Evolutionary conservation across 2,888 invertebrate genomes (phyloP), one percentile per base, ranked within the genome.

Genomic region (Hecatera dysodea): DNA sequence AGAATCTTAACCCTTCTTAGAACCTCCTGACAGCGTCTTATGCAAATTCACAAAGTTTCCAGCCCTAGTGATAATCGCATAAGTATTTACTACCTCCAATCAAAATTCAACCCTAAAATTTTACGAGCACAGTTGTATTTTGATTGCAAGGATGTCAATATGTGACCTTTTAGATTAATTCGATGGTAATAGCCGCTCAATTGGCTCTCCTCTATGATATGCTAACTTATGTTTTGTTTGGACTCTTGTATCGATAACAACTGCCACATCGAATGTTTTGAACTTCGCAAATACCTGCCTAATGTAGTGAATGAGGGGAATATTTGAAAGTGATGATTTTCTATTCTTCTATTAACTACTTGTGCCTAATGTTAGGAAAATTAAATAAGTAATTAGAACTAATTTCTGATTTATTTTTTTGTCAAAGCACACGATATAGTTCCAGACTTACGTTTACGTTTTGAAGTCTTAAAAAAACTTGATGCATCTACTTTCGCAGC

Each of bases 1-100:
- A 94, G 95, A 80, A 93, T 93, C 93, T 91, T 90, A 95, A 95
- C 95, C 95, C 95, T 95, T 96, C 94, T 89, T 89, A 92, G 91
- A 88, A 89, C 87, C 92, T 84, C 63, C 85, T 94, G 95, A 94
- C 95, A 95, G 92, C 93, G 91, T 94, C 95, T 95, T 96, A 96
- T 95, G 95, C 93, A 96, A 95, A 96, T 96, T 94, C 93, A 87
- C 91, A 91, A 95, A 94, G 92, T 94, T 92, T 86, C 87, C 87
- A 80, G 80, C 74, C 73, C 69, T 74, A 79, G 72, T 60, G 59
- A 82, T 81, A 80, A 84, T 86, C 82, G 72, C 76, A 59, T 63
- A 78, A 78, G 73, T 75, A 33, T 50, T 27, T 9, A 39, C 8
- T 9, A 11, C 0, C 1, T 3, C 0, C 46, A 80, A 36, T n/a